Base-by-base conservation (phyloP, 2,797 vertebrate genomes). In the Galaxias olidus region DNA sequence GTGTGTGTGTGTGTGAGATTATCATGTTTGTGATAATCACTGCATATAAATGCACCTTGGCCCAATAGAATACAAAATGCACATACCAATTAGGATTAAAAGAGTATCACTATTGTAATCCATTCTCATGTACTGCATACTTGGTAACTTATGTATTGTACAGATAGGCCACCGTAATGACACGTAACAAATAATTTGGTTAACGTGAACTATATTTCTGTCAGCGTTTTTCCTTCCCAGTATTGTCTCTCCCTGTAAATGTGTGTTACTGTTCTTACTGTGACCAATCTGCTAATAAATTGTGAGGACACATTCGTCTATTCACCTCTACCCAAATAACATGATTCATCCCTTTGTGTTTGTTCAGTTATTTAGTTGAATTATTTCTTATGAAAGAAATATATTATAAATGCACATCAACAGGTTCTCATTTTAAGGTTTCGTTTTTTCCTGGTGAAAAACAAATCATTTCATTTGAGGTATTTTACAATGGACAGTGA, bases 261-360 rank as follows among this genome's bases (percentile, higher is more conserved):
- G 79, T 85, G 64, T 55, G 70, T 66, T 75, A 74, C 68, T 75
- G n/a, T 75, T 69, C 68, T 75, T 74, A 68, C 71, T 83, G 82
- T 90, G 86, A 88, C 83, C 87, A 87, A 87, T 85, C 84, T 87
- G 84, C 84, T 71, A 90, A 90, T 90, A 90, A 90, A 90, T 80
- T 63, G 80, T 87, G 86, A 86, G 89, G 81, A 78, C 82, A 57
- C n/a, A n/a, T 46, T 71, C 85, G 64, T 75, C 78, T 70, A 53
- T 75, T 87, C 84, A 79, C 79, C 75, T 46, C 71, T 83, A 69
- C 63, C 72, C 83, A 79, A 78, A 77, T 74, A 61, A 74, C 79
- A 63, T 44, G 40, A 54, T 79, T 73, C 61, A 68, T 75, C 47
- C 46, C 47, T 62, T 69, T 18, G 62, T 76, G 84, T 81, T 15